Conservation (phyloP, 2,113 vertebrate genomes). For the Ardeotis arabs region DNA sequence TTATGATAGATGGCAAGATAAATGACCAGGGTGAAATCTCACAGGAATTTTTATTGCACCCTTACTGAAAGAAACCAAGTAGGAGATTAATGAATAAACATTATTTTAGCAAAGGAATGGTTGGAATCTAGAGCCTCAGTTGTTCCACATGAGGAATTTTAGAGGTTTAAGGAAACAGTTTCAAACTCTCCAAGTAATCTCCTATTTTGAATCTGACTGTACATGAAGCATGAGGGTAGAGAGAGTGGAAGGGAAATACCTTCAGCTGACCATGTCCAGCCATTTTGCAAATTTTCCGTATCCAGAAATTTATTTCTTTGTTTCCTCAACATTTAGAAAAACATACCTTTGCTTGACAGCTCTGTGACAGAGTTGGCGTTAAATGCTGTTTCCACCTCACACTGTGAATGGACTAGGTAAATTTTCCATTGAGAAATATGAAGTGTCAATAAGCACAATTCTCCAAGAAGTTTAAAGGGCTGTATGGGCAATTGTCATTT, state of each 20-base stretch:
- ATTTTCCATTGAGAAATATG: neutral
- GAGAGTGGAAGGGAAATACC: neutral
- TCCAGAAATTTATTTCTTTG: neutral
- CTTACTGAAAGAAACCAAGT: neutral
- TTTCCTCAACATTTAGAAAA: neutral
- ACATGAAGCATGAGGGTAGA: neutral
- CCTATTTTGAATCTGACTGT: neutral
- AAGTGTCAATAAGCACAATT: neutral
- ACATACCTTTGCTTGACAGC: neutral
- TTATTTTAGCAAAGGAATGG: constrained; percentile 1
- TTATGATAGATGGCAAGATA: neutral
- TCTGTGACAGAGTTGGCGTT: neutral
- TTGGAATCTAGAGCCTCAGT: constrained; percentile 17
- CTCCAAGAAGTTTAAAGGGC: neutral
- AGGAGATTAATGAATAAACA: constrained; percentile 9
- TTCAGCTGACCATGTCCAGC: neutral
- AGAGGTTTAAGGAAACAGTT: neutral
- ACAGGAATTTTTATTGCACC: neutral
- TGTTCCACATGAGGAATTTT: constrained; percentile 9
- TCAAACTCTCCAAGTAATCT: neutral
- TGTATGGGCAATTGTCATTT: neutral
- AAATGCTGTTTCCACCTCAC: neutral
- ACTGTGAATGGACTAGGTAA: neutral
- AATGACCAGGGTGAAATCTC: neutral
- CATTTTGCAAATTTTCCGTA: neutral